Evolutionary conservation across 2,797 vertebrate genomes (phyloP), one percentile per base, ranked within the genome.

Genomic region (Emys orbicularis): DNA sequence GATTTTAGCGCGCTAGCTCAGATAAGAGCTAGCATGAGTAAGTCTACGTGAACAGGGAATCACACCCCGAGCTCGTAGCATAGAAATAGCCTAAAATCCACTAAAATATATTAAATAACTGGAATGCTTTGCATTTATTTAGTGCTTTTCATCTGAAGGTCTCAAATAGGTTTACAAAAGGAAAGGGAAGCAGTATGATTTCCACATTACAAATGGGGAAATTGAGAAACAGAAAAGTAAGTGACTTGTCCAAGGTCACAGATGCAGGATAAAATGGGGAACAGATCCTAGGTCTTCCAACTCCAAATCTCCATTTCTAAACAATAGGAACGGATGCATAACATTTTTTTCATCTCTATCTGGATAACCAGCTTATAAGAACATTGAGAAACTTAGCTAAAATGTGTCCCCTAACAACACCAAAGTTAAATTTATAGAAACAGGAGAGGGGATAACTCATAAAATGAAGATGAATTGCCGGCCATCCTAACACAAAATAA

Each of bases 401-500:
- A 91, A 81, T 83, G 72, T 44, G 31, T 0, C 3, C 10, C 2
- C 50, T n/a, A 52, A 54, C 79, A 8, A 1, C 41, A 31, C 49
- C 84, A 79, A 10, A 44, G 61, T 37, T 65, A 61, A 68, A 86
- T n/a, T 34, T 61, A 93, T 2, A 59, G 68, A 76, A 31, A 61
- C 37, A 57, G 47, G 50, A 47, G 89, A 29, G 50, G 37, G 83
- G 93, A 95, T 54, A 11, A 41, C 83, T 72, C 56, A 85, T 56
- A 86, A 41, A 82, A 92, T 68, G 44, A 95, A 90, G n/a, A 13
- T 34, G 18, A 6, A 50, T 92, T 8, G 0, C 34, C 76, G 83
- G 76, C 85, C 87, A 29, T 34, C 84, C 27, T 56, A 44, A 92
- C 93, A 89, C 34, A 90, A 94, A 95, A 81, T 92, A 4, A 83